A percentile compares a stretch with the other conserved stretches of the same genome.
phyloP scores from a whole-genome alignment of 2,888 invertebrate genomes.

The Sesia apiformis region DNA sequence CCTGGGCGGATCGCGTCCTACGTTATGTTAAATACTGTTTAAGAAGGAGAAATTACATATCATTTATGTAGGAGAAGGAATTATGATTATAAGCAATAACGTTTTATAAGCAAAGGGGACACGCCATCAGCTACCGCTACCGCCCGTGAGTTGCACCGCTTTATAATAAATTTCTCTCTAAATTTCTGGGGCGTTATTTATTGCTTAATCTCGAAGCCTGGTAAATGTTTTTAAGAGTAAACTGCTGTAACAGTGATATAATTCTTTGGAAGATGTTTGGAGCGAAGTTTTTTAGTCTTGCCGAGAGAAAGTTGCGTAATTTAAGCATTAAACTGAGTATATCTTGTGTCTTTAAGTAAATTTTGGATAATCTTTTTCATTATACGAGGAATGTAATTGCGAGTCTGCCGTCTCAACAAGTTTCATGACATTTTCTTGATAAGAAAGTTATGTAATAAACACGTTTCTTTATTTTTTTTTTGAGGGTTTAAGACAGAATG shows the following conservation, averaged over 20 bases:
- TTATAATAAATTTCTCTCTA: conserved; percentile 57
- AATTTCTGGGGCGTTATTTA: conserved; percentile 65
- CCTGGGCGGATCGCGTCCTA: too few species aligned
- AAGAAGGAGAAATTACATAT: too few species aligned
- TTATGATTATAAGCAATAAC: too few species aligned
- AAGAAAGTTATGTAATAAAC: too few species aligned
- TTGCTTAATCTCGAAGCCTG: conserved; percentile 63
- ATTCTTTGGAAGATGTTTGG: conserved; percentile 25
- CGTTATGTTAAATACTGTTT: too few species aligned
- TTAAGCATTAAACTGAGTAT: background rate
- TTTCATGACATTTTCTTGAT: too few species aligned
- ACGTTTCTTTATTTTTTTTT: too few species aligned
- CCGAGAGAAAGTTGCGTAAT: background rate
- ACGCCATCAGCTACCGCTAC: conserved; percentile 19
- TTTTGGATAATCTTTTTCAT: background rate
- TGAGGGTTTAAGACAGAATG: too few species aligned
- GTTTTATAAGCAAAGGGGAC: too few species aligned
- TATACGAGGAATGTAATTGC: background rate
- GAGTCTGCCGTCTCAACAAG: too few species aligned
- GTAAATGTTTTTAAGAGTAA: conserved; percentile 61
- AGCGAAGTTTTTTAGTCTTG: background rate
- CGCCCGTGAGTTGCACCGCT: conserved; percentile 25
- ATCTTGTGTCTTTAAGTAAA: background rate
- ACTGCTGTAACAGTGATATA: conserved; percentile 30
- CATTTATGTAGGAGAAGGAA: too few species aligned